phyloP scores from a whole-genome alignment of 2,888 invertebrate genomes.

The Anagyrus pseudococci region DNA sequence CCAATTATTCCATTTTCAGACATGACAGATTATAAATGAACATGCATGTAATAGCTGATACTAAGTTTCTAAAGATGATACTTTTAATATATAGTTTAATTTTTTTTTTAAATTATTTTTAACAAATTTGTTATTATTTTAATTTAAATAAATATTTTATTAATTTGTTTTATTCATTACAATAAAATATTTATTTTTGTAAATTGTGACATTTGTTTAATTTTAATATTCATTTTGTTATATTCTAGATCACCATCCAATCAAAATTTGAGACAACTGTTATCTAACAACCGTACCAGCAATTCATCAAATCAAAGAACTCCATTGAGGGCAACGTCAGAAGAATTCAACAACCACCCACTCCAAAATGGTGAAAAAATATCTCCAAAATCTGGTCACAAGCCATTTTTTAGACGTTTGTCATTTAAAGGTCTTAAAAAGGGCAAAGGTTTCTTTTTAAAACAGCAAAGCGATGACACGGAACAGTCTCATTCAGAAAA shows the following conservation, averaged over 20 bases:
- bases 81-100: conserved; percentile 1
- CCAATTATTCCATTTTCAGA: conserved; percentile 34
- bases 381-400: conserved; percentile 81
- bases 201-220: neutral
- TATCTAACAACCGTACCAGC: conserved; percentile 47
- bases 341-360: conserved; percentile 70
- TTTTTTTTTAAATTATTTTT: neutral
- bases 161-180: neutral
- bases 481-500: conserved; percentile 68
- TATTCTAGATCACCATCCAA: conserved; percentile 23
- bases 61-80: conserved; percentile 17
- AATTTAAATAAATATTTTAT: neutral
- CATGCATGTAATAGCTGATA: conserved; percentile 15
- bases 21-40: conserved; percentile 19
- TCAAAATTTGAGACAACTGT: conserved; percentile 32
- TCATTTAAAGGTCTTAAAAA: conserved; percentile 88
- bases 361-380: conserved; percentile 74
- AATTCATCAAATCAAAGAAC: conserved; percentile 48
- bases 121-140: neutral
- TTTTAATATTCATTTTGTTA: neutral
- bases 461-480: conserved; percentile 88
- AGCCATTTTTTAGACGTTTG: conserved; percentile 84
- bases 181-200: neutral
- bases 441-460: conserved; percentile 86
- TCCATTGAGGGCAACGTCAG: conserved; percentile 55